phyloP scores from a whole-genome alignment of 2,113 vertebrate genomes.

The Anarhynchus alexandrinus region DNA sequence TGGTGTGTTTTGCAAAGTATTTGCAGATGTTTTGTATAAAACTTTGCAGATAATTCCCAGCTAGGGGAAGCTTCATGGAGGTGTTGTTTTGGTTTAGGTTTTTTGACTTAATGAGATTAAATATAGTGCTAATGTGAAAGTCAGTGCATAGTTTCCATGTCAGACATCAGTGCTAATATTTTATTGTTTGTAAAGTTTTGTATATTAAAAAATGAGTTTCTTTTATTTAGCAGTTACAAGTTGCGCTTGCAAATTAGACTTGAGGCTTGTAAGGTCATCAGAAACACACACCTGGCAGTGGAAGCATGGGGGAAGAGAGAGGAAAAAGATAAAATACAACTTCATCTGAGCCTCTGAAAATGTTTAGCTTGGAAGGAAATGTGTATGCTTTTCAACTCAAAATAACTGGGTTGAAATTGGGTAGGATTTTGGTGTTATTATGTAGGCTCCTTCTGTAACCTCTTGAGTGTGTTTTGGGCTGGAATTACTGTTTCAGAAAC shows the following conservation, averaged over 20 bases:
- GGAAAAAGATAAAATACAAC: not conserved
- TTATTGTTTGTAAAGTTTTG: not conserved
- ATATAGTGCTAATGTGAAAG: not conserved
- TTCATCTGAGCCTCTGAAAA: not conserved
- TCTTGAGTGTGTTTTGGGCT: not conserved
- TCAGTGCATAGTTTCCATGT: not conserved
- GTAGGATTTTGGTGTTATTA: not conserved
- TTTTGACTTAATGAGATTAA: not conserved
- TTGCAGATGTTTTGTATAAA: not conserved
- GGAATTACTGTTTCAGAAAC: not conserved
- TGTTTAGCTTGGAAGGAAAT: not conserved
- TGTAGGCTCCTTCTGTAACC: not conserved
- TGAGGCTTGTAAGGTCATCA: not conserved
- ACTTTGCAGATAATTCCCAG: not conserved
- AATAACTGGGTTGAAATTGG: not conserved
- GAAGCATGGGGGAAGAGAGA: not conserved
- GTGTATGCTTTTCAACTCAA: not conserved
- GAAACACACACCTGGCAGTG: not conserved
- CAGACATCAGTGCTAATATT: not conserved
- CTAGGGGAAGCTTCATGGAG: not conserved
- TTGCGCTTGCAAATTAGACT: not conserved
- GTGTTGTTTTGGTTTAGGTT: not conserved
- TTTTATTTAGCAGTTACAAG: not conserved
- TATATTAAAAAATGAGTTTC: not conserved
- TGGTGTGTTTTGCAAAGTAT: not conserved